Conservation (phyloP, 1,140 invertebrate genomes). For the Macrobrachium nipponense region DNA sequence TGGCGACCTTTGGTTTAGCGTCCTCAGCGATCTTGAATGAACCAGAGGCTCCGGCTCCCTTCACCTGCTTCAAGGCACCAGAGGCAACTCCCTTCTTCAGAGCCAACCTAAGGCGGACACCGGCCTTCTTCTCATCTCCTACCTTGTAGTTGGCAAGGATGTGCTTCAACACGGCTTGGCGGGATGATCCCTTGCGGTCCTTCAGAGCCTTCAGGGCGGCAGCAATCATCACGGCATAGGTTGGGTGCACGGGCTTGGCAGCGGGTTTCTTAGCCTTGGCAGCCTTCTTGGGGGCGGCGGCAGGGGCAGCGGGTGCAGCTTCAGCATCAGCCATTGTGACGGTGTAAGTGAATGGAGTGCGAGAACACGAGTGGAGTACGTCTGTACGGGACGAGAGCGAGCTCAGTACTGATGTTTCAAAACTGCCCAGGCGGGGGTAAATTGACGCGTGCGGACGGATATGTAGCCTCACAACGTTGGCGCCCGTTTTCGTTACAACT, state of each 20-base stretch:
- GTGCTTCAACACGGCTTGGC: slow-evolving; percentile 49
- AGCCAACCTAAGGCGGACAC: slow-evolving; percentile 36
- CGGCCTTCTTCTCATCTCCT: slow-evolving; percentile 53
- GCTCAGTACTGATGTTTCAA: slow-evolving; percentile 20
- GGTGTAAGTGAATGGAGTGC: neutral
- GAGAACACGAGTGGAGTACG: neutral
- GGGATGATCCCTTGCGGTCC: slow-evolving; percentile 44
- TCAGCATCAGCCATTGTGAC: slow-evolving; percentile 32
- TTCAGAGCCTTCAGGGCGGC: slow-evolving; percentile 32
- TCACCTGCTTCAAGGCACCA: slow-evolving; percentile 47
- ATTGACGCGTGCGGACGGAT: slow-evolving; percentile 32
- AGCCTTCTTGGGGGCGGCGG: slow-evolving; percentile 35
- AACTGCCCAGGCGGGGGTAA: neutral
- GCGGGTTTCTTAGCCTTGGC: slow-evolving; percentile 38
- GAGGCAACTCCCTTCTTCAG: slow-evolving; percentile 37
- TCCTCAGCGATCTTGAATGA: slow-evolving; percentile 48
- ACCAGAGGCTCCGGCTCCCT: slow-evolving; percentile 49
- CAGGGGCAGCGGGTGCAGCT: neutral
- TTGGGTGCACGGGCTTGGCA: slow-evolving; percentile 38
- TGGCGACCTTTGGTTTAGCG: slow-evolving; percentile 31
- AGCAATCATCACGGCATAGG: slow-evolving; percentile 42
- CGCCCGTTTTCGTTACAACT: slow-evolving; percentile 56
- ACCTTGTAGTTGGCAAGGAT: slow-evolving; percentile 44
- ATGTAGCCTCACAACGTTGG: slow-evolving; percentile 39
- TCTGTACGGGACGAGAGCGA: neutral